A percentile compares a stretch with the other conserved stretches of the same genome.
Evolutionary conservation across 2,113 vertebrate genomes (phyloP).

Genomic region (Penelope pileata): DNA sequence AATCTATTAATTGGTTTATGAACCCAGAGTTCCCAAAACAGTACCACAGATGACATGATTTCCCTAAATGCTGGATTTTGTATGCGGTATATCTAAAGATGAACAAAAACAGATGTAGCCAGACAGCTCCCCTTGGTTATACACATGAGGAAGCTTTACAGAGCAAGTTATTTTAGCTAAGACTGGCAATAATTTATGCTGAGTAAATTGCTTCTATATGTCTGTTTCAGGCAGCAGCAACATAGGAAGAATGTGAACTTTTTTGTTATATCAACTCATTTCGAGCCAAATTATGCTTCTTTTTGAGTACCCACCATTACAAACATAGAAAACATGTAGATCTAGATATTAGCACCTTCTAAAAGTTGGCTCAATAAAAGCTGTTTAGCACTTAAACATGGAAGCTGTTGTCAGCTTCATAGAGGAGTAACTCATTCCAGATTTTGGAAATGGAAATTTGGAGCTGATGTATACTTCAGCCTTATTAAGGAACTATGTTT

Average conservation of each 20-base stretch:
- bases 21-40: constrained; percentile 64
- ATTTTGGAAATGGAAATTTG: constrained; percentile 66
- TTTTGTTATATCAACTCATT: constrained; percentile 50
- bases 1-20: constrained; percentile 64
- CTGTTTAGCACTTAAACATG: constrained; percentile 71
- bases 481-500: constrained; percentile 50
- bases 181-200: constrained; percentile 78
- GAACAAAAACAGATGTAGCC: constrained; percentile 62
- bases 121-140: constrained; percentile 62
- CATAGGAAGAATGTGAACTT: constrained; percentile 68
- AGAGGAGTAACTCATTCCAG: constrained; percentile 61
- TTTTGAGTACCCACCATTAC: constrained; percentile 63
- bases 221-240: constrained; percentile 71
- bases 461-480: constrained; percentile 54
- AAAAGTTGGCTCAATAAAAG: constrained; percentile 72
- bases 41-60: constrained; percentile 46
- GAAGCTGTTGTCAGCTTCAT: constrained; percentile 71
- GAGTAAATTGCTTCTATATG: constrained; percentile 76
- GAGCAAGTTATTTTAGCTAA: constrained; percentile 70
- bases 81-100: constrained; percentile 66
- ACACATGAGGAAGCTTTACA: constrained; percentile 70
- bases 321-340: constrained; percentile 66
- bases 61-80: constrained; percentile 59
- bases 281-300: constrained; percentile 62
- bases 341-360: constrained; percentile 71